These are phyloP conservation scores for Tychaedon coryphoeus DNA, from an alignment of 2,113 vertebrate genomes.

Conservation along the genomic window DNA sequence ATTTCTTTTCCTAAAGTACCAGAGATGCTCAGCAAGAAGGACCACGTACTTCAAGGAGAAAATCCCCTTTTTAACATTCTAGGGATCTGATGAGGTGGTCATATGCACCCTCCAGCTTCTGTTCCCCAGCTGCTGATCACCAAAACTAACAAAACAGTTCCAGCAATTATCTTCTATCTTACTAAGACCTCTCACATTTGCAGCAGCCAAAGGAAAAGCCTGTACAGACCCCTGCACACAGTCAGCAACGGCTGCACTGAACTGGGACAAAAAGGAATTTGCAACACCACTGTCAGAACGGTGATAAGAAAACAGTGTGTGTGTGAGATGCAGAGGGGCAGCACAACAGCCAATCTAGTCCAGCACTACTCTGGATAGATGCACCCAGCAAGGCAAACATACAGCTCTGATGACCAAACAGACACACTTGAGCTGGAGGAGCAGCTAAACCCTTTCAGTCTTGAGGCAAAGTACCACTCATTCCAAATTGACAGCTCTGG, in stretches of 20 bases:
- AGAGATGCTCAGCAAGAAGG: background rate
- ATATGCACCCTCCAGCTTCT: background rate
- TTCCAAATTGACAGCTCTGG: background rate
- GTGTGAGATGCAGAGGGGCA: background rate
- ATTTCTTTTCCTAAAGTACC: background rate
- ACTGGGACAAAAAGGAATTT: background rate
- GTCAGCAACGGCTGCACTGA: background rate
- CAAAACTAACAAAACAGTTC: background rate
- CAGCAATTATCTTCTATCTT: background rate
- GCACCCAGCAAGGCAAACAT: background rate
- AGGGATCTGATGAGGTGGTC: background rate
- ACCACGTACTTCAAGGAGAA: background rate
- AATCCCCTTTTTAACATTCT: background rate
- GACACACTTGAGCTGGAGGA: background rate
- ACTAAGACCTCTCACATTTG: background rate
- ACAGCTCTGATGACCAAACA: background rate
- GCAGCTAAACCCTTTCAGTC: background rate
- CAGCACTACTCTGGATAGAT: background rate
- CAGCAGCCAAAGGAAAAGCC: background rate
- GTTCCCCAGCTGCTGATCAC: background rate
- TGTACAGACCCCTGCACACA: fast-evolving
- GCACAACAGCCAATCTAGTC: background rate
- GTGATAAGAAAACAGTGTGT: fast-evolving
- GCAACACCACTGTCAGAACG: background rate
- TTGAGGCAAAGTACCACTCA: fast-evolving